Base-by-base conservation (phyloP, 2,888 invertebrate species). In the Neuroscelio doddi region DNA sequence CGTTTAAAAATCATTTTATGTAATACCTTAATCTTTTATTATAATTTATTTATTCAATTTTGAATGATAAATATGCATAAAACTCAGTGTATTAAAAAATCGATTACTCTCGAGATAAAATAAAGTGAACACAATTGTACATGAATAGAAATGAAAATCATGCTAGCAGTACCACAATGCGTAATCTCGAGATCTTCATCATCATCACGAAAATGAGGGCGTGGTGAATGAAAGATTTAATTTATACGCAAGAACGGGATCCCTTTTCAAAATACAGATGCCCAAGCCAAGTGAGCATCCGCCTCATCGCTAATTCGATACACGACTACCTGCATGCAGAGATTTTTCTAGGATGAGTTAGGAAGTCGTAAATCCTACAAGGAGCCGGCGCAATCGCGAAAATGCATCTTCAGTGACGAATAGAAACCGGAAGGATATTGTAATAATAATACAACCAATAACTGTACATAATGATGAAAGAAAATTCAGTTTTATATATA, bases 361-460 rank as follows among this genome's bases (percentile, higher is more conserved):
- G 66, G 71, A 68, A 66, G 64, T 71, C 42, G 57, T 63, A 67
- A 70, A 69, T 63, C 57, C 56, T 10, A 50, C 9, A 53, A 51
- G 42, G 24, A 24, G 36, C 26, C 46, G 45, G 16, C 27, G 45
- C 38, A 61, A 70, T 66, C 65, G 53, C 50, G 39, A 67, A 68
- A 62, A 61, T 69, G 63, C 56, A 65, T 65, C 69, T 64, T 30
- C 36, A 38, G 24, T 29, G 30, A 36, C 29, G 47, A 29, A 45
- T 17, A 29, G 12, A 17, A 47, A 64, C 45, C 63, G 57, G 45
- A 44, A 49, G 12, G 14, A 14, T n/a, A n/a, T n/a, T n/a, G n/a
- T n/a, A n/a, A n/a, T n/a, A n/a, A n/a, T n/a, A n/a, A n/a, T n/a
- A n/a, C n/a, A n/a, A n/a, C n/a, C n/a, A n/a, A n/a, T n/a, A n/a